Conservation (phyloP, 2,797 vertebrate species). For the Typhlichthys subterraneus region DNA sequence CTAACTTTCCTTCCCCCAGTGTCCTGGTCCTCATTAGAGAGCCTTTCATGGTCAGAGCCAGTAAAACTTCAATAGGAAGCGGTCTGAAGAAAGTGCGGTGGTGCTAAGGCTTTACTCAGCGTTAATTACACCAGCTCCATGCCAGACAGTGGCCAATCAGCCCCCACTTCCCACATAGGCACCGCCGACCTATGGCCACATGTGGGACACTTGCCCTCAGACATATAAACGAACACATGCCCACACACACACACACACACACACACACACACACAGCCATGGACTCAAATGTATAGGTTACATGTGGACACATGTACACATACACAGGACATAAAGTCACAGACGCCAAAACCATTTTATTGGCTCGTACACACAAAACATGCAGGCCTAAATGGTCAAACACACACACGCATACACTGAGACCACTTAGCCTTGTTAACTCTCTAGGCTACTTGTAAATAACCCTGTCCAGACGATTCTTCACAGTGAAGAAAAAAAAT, state of each 20-base stretch:
- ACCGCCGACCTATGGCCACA: conserved; percentile 61
- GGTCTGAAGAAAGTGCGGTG: conserved; percentile 70
- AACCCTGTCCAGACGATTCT: conserved; percentile 17
- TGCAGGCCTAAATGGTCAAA: conserved; percentile 28
- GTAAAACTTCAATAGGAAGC: conserved; percentile 78
- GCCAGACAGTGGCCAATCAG: conserved; percentile 64
- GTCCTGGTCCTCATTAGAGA: conserved; percentile 78
- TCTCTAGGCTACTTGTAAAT: conserved; percentile 51
- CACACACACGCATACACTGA: conserved; percentile 29
- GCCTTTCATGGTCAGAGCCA: conserved; percentile 78
- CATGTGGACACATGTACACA: not conserved
- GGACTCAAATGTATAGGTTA: not conserved
- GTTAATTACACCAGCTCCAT: conserved; percentile 68
- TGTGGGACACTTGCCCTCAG: conserved; percentile 60
- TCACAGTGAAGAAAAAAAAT: conserved; percentile 29
- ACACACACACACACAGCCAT: not conserved
- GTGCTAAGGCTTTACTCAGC: conserved; percentile 62
- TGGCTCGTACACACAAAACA: conserved; percentile 38
- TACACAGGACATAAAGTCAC: not conserved
- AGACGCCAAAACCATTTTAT: conserved; percentile 8
- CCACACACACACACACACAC: conserved; percentile 21
- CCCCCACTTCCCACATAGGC: conserved; percentile 19
- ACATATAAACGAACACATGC: conserved; percentile 48
- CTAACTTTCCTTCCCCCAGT: conserved; percentile 28
- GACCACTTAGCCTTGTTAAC: conserved; percentile 49